Evolutionary conservation across 2,797 vertebrate species (phyloP).

Genomic region (Carapus acus): DNA sequence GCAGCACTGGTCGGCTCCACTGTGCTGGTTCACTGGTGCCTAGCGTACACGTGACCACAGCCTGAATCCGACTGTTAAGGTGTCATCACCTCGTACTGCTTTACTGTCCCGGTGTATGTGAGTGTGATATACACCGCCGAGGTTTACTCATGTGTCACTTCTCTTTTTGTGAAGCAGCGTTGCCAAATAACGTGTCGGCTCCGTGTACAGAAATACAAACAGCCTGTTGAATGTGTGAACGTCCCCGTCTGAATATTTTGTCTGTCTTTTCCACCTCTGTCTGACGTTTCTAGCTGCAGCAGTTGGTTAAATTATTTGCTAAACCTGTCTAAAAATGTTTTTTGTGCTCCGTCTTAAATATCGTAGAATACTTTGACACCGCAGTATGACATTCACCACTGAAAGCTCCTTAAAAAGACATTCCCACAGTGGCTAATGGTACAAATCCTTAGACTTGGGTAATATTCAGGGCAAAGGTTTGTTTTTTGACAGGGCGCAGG

Average conservation of each 20-base stretch:
- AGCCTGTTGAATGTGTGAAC: conserved; percentile 47
- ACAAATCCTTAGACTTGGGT: conserved; percentile 23
- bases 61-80: conserved; percentile 55
- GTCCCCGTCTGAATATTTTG: conserved; percentile 36
- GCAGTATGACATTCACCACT: not conserved
- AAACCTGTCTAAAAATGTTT: conserved; percentile 4
- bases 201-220: conserved; percentile 20
- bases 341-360: conserved; percentile 1
- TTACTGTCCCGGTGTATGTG: conserved; percentile 33
- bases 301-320: conserved; percentile 4
- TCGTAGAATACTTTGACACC: conserved; percentile 1
- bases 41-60: conserved; percentile 39
- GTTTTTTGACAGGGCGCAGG: conserved; percentile 44
- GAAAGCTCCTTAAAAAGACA: not conserved
- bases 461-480: conserved; percentile 21
- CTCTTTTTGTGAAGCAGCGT: conserved; percentile 35
- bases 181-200: conserved; percentile 28
- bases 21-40: conserved; percentile 40
- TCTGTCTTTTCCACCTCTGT: conserved; percentile 15
- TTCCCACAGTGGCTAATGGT: conserved; percentile 29
- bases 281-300: conserved; percentile 15
- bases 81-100: conserved; percentile 29
- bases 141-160: conserved; percentile 21
- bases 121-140: conserved; percentile 20
- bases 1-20: conserved; percentile 17